phyloP scores from a whole-genome alignment of 2,888 invertebrate species.

The Automeris io region DNA sequence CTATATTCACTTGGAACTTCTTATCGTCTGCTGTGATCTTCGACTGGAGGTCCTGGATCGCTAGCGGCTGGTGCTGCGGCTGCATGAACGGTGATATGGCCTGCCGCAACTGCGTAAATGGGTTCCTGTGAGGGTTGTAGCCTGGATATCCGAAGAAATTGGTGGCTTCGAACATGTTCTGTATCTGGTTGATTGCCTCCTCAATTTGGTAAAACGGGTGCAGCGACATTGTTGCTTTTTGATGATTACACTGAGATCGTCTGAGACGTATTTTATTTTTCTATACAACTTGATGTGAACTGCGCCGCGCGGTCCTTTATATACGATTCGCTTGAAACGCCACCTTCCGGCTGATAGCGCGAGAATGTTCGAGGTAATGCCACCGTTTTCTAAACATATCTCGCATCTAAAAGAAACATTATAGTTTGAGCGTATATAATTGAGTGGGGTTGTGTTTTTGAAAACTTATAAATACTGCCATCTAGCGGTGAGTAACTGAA shows the following conservation, averaged over 20 bases:
- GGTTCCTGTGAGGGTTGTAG: slow-evolving; percentile 28
- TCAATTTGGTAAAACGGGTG: slow-evolving; percentile 47
- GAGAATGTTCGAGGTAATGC: slow-evolving; percentile 17
- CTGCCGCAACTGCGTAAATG: slow-evolving; percentile 22
- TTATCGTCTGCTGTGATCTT: slow-evolving; percentile 69
- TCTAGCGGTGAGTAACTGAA: slow-evolving; percentile 36
- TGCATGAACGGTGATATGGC: too few relatives aligned
- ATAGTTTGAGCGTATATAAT: slow-evolving; percentile 10
- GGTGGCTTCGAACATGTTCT: slow-evolving; percentile 41
- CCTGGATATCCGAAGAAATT: slow-evolving; percentile 24
- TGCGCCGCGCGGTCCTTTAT: slow-evolving; percentile 20
- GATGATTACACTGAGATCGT: slow-evolving; percentile 10
- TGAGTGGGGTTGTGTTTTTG: not conserved
- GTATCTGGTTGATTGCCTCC: slow-evolving; percentile 49
- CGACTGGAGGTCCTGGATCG: slow-evolving; percentile 16
- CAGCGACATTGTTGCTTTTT: slow-evolving; percentile 41
- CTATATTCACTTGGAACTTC: slow-evolving; percentile 82
- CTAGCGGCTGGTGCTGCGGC: slow-evolving; percentile 29
- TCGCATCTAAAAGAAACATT: slow-evolving; percentile 8
- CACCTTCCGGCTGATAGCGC: slow-evolving; percentile 27
- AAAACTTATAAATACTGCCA: slow-evolving; percentile 22
- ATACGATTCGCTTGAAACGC: slow-evolving; percentile 26
- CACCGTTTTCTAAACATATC: slow-evolving; percentile 6
- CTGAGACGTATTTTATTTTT: too few relatives aligned
- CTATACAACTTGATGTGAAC: slow-evolving; percentile 2